Evolutionary conservation across 1,140 invertebrate genomes (phyloP).

Genomic region (Cydia splendana): DNA sequence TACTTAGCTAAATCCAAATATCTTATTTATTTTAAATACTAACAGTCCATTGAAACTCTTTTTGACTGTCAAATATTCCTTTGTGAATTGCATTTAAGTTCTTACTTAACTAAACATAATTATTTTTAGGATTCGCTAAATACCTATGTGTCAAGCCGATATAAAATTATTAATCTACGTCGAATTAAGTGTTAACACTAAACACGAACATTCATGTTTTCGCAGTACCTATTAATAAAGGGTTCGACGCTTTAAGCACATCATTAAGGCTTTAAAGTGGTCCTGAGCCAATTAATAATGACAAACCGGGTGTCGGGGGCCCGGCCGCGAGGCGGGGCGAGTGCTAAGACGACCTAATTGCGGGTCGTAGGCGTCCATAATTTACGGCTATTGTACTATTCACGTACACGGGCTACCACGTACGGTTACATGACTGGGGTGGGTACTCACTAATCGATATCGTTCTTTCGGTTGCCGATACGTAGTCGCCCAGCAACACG

Average conservation of each 20-base stretch:
- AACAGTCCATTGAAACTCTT: too few species aligned
- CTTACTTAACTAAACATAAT: too few species aligned
- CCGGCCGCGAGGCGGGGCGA: constrained; percentile 33
- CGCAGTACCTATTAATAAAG: constrained; percentile 4
- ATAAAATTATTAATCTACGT: background rate
- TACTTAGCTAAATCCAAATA: too few species aligned
- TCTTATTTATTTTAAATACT: too few species aligned
- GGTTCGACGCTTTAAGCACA: background rate
- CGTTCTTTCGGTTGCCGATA: constrained; percentile 48
- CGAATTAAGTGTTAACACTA: background rate
- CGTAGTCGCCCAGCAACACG: constrained; percentile 51
- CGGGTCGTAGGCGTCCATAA: constrained; percentile 53
- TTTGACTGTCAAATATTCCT: too few species aligned
- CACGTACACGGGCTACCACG: constrained; percentile 26
- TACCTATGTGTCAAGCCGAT: too few species aligned
- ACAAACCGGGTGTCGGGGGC: constrained; percentile 17
- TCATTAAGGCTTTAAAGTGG: constrained; percentile 2
- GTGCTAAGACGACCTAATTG: constrained; percentile 60
- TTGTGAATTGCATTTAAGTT: too few species aligned
- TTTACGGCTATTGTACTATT: constrained; percentile 39
- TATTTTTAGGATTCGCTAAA: too few species aligned
- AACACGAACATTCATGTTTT: background rate
- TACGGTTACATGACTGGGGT: constrained; percentile 34
- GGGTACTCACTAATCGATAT: constrained; percentile 53
- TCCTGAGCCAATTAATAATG: constrained; percentile 5